Evolutionary conservation across 2,888 invertebrate species (phyloP).

Genomic region (Brenthis hecate): DNA sequence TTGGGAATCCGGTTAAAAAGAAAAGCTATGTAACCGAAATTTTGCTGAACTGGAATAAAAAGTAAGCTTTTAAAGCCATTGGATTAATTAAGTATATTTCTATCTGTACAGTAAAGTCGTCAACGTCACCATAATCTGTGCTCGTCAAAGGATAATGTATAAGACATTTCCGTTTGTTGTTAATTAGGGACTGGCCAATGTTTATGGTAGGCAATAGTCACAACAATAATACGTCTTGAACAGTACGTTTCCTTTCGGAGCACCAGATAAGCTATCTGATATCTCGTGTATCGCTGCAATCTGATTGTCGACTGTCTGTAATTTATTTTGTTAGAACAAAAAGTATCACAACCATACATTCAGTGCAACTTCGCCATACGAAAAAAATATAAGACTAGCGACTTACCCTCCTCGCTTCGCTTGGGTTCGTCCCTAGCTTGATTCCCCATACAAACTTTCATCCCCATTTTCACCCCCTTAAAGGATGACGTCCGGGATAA

Average conservation of each 20-base stretch:
- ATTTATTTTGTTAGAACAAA: slow-evolving; percentile 37
- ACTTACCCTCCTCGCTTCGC: no score
- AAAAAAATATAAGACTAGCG: background rate
- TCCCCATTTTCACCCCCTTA: no score
- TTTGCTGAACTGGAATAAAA: no score
- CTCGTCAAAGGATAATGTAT: slow-evolving; percentile 36
- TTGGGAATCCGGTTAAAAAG: no score
- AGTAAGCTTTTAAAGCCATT: background rate
- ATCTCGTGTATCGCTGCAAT: slow-evolving; percentile 64
- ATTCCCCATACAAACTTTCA: no score
- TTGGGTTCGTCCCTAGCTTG: no score
- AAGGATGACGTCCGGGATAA: no score
- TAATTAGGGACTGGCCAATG: slow-evolving; percentile 66
- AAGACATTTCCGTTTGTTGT: slow-evolving; percentile 63
- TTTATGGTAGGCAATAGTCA: slow-evolving; percentile 68
- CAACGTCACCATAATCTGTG: slow-evolving; percentile 10
- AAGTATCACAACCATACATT: background rate
- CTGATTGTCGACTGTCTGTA: slow-evolving; percentile 55
- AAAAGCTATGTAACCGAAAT: no score
- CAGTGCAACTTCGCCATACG: background rate
- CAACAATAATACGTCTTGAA: slow-evolving; percentile 67
- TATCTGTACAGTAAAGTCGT: background rate
- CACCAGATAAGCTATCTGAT: slow-evolving; percentile 66
- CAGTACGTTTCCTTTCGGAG: slow-evolving; percentile 62
- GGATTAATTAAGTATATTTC: background rate